Base-by-base conservation (phyloP, 1,140 invertebrate species). In the Pseudachorutes palmiensis region DNA sequence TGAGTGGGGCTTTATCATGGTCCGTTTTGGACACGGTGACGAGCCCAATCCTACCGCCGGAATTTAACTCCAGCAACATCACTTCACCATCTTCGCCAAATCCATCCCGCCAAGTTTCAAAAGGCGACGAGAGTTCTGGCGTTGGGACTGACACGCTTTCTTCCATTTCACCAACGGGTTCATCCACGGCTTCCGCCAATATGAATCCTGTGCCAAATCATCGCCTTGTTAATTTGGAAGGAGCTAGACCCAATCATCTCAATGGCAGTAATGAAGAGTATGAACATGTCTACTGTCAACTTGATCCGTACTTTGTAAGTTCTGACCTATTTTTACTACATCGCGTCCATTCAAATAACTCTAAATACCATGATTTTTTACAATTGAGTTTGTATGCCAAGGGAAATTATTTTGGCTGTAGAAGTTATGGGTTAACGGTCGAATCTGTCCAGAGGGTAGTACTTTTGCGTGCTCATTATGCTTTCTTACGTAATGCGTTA, bases 291-390 rank as follows among this genome's bases (percentile, higher is more conserved):
- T 73, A 73, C 58, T 73, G 71, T 57, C 71, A 73, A 55, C 67
- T 73, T 31, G 69, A 73, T 67, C 71, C 71, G 55, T 73, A 70
- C 36, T 73, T 73, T 58, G 71, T 73, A 67, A 73, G 71, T 70
- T 14, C 36, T n/a, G n/a, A 45, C 36, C 19, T 45, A 19, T 45
- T 19, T 9, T 45, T 19, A 45, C 9, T 19, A 9, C 36, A 45
- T 45, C 19, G 36, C 36, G 36, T 45, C n/a, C n/a, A n/a, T n/a
- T n/a, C n/a, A n/a, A n/a, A n/a, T n/a, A n/a, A n/a, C n/a, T n/a
- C n/a, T n/a, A n/a, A n/a, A n/a, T n/a, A n/a, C n/a, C n/a, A n/a
- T n/a, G n/a, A n/a, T n/a, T n/a, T n/a, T n/a, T n/a, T n/a, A n/a
- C n/a, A n/a, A n/a, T n/a, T n/a, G n/a, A n/a, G n/a, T n/a, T n/a